Conservation (phyloP, 2,888 invertebrate genomes). For the Polydrusus pterygomalis region DNA sequence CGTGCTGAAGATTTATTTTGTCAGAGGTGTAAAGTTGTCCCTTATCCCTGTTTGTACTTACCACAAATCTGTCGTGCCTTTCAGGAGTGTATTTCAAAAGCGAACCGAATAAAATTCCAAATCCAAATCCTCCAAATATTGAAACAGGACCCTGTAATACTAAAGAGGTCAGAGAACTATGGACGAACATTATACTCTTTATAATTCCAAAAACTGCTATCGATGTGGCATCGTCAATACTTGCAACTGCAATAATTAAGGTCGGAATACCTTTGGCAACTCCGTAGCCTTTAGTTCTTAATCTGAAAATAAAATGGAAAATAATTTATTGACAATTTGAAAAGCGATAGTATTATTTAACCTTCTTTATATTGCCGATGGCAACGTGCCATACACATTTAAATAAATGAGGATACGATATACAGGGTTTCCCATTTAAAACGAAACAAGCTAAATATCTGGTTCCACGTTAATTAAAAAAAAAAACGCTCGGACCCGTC, state of each 20-base stretch:
- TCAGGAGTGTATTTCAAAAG: conserved; percentile 89
- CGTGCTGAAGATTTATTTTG: too few relatives aligned
- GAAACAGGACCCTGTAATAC: conserved; percentile 86
- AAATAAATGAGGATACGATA: too few relatives aligned
- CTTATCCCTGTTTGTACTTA: conserved; percentile 63
- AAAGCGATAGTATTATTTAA: too few relatives aligned
- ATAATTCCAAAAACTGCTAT: conserved; percentile 95
- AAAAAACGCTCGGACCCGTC: too few relatives aligned
- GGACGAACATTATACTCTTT: conserved; percentile 89
- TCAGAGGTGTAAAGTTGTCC: too few relatives aligned
- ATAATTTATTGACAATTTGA: neutral
- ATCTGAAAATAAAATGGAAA: conserved; percentile 68
- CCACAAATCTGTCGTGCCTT: conserved; percentile 85
- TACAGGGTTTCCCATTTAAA: too few relatives aligned
- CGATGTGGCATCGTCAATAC: conserved; percentile 95
- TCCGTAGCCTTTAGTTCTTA: conserved; percentile 91
- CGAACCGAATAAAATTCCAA: conserved; percentile 87
- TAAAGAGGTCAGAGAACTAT: conserved; percentile 80
- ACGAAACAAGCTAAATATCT: too few relatives aligned
- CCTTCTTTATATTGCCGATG: too few relatives aligned
- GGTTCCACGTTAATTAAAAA: too few relatives aligned
- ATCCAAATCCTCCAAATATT: conserved; percentile 80
- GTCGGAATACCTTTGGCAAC: conserved; percentile 96
- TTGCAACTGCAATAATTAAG: conserved; percentile 94
- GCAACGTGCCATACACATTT: too few relatives aligned